Base-by-base conservation (phyloP, 2,888 invertebrate species). In the Hypomecis atomaria region DNA sequence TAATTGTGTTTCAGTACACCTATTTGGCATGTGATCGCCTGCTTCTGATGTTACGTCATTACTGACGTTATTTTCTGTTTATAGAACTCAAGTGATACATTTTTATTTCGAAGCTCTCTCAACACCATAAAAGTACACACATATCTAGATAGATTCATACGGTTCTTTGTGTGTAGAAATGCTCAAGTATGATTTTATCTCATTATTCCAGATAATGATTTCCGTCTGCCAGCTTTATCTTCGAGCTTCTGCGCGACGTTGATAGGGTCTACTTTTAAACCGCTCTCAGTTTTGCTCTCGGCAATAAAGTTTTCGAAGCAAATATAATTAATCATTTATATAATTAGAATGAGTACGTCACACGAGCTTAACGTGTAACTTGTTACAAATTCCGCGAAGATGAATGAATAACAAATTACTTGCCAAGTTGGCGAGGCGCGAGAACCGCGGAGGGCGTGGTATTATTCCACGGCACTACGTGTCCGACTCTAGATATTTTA, bases 1-100 rank as follows among this genome's bases (percentile, higher is more conserved):
- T 65, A 74, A 72, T 62, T 59, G 52, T 72, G 67, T 74, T 68
- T 69, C 69, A 67, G 71, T 70, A 75, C 70, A 75, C 73, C 71
- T 75, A 72, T 73, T 70, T 70, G 64, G 63, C 67, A 70, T 61
- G 62, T 61, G 47, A 64, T 68, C 60, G 40, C 52, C 58, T 67
- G 69, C 58, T 64, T 65, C 55, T 62, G 45, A 38, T 56, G 60
- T 61, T 45, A 57, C 65, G 65, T 61, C 53, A 60, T 57, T 42
- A 34, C 33, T 60, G 57, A 61, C 65, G 60, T 44, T 61, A 48
- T 37, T 38, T 13, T 42, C 50, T 48, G 42, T 57, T n/a, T 44
- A 36, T 43, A 48, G 52, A 42, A 50, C 48, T 55, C 13, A 34
- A 10, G 10, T 40, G 23, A 7, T 40, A 36, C 34, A 47, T 60